A percentile compares a stretch with the other conserved stretches of the same genome.
Evolutionary conservation across 2,797 vertebrate genomes (phyloP).

Genomic region (Melanotaenia pygmaea): DNA sequence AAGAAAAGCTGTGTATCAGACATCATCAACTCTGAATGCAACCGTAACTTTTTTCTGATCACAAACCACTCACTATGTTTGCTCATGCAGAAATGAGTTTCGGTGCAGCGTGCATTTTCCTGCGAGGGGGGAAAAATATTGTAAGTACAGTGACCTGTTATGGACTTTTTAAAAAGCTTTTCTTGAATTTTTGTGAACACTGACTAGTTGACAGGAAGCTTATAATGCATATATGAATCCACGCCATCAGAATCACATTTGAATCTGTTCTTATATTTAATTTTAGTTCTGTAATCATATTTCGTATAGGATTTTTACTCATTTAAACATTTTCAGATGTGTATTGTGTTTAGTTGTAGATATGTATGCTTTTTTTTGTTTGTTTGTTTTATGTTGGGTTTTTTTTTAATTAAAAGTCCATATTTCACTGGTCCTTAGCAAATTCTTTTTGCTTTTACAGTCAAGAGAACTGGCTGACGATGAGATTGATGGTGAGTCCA

Average conservation of each 20-base stretch:
- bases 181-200: slow-evolving; percentile 20
- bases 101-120: slow-evolving; percentile 83
- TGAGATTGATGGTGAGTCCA: slow-evolving; percentile 83
- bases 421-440: not conserved
- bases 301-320: not conserved
- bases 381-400: not conserved
- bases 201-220: too few relatives aligned
- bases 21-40: not conserved
- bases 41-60: not conserved
- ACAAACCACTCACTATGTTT: slow-evolving; percentile 5
- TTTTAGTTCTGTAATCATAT: not conserved
- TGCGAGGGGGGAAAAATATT: slow-evolving; percentile 82
- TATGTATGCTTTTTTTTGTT: not conserved
- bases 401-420: not conserved
- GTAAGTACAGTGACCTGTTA: slow-evolving; percentile 57
- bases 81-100: slow-evolving; percentile 75
- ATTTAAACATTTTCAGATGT: not conserved
- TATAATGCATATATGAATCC: slow-evolving; percentile 3
- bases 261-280: slow-evolving; percentile 12
- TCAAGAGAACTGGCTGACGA: slow-evolving; percentile 81
- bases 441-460: slow-evolving; percentile 61
- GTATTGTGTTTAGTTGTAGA: not conserved
- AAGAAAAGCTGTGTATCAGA: not conserved
- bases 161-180: not conserved
- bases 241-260: slow-evolving; percentile 1